phyloP scores from a whole-genome alignment of 2,797 vertebrate species.

The Leptoclinus maculatus region DNA sequence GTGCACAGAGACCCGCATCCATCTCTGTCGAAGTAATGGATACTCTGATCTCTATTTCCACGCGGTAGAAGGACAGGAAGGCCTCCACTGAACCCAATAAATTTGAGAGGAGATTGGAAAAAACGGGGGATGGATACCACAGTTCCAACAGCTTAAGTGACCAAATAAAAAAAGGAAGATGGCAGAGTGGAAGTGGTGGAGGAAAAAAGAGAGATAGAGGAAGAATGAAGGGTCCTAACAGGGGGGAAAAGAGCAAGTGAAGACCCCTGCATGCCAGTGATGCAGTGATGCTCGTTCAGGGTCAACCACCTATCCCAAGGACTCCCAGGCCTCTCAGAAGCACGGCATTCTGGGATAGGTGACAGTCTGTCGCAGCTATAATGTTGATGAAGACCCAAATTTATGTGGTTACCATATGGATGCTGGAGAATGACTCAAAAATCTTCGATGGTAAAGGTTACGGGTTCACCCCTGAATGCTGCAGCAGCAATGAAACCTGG shows the following conservation, averaged over 20 bases:
- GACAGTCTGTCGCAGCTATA: slow-evolving; percentile 75
- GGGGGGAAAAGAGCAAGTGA: slow-evolving; percentile 63
- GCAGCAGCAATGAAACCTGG: slow-evolving; percentile 60
- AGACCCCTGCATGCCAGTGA: slow-evolving; percentile 67
- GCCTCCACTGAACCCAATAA: slow-evolving; percentile 91
- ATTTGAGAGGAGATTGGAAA: slow-evolving; percentile 91
- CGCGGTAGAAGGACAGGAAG: slow-evolving; percentile 88
- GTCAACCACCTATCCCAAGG: slow-evolving; percentile 80
- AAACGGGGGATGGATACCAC: slow-evolving; percentile 86
- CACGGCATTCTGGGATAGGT: slow-evolving; percentile 70
- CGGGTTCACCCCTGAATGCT: slow-evolving; percentile 60
- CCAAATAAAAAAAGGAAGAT: slow-evolving; percentile 86
- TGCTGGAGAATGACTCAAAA: slow-evolving; percentile 73
- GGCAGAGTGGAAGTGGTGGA: slow-evolving; percentile 72
- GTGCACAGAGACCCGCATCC: slow-evolving; percentile 85
- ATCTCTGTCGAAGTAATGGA: slow-evolving; percentile 91
- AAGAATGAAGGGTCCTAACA: slow-evolving; percentile 74
- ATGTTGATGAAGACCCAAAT: slow-evolving; percentile 84
- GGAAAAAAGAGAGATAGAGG: slow-evolving; percentile 66
- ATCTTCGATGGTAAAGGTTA: slow-evolving; percentile 75
- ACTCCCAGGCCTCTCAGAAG: slow-evolving; percentile 74
- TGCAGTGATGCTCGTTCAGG: slow-evolving; percentile 76
- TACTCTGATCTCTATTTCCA: slow-evolving; percentile 91
- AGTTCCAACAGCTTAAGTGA: slow-evolving; percentile 85
- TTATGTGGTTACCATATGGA: slow-evolving; percentile 83